Percentiles rank a stretch among this genome's conserved stretches.
Conservation (phyloP, 2,888 invertebrate genomes). For the Drepana falcataria region DNA sequence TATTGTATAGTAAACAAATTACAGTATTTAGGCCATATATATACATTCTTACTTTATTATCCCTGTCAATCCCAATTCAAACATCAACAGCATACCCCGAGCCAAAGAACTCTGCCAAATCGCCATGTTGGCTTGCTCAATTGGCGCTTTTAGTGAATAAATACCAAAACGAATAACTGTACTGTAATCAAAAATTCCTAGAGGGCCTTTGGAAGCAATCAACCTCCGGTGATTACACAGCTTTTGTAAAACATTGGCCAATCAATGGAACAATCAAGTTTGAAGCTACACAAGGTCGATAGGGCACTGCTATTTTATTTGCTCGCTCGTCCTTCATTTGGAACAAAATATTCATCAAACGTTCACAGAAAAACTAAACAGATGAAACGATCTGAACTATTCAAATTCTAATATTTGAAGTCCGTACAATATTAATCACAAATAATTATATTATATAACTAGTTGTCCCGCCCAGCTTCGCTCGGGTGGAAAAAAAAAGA, state of each 20-base stretch:
- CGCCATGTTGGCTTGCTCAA: neutral
- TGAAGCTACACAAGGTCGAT: neutral
- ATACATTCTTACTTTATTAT: too few relatives aligned
- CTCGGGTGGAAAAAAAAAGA: too few relatives aligned
- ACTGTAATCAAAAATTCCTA: neutral
- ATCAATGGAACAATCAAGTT: neutral
- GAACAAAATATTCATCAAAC: neutral
- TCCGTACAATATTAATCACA: too few relatives aligned
- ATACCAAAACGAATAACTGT: neutral
- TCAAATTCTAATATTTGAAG: too few relatives aligned
- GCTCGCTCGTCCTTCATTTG: neutral
- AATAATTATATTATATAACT: too few relatives aligned
- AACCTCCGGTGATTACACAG: conserved; percentile 1
- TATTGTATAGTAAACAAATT: too few relatives aligned
- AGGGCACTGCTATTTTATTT: neutral
- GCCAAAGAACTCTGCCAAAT: neutral
- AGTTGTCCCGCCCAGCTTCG: too few relatives aligned
- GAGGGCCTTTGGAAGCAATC: neutral
- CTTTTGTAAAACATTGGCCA: conserved; percentile 3
- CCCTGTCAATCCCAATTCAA: too few relatives aligned
- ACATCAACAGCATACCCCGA: neutral
- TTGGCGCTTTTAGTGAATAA: neutral
- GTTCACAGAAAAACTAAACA: too few relatives aligned
- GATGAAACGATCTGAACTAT: too few relatives aligned
- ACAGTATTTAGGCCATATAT: too few relatives aligned